Conservation (phyloP, 37 sponge, comb jelly and placozoan species). For the Chondrilla cf. caribensis region DNA sequence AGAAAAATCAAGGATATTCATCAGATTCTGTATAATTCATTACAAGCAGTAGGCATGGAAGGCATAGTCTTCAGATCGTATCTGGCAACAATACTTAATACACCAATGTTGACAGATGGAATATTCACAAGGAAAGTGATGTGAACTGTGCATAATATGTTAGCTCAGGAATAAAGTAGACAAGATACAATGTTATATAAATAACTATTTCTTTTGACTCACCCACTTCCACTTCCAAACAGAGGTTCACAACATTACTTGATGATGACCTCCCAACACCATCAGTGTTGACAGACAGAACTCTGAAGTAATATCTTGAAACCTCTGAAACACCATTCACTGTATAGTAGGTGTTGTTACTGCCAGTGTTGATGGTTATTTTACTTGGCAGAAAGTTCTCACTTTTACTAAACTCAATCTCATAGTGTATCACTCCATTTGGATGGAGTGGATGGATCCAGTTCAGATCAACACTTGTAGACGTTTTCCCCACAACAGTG, state of each 20-base stretch:
- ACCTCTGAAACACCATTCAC: not conserved
- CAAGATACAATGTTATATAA: too few relatives aligned
- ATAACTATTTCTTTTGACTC: too few relatives aligned
- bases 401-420: not conserved
- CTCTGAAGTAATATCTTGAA: not conserved
- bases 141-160: too few relatives aligned
- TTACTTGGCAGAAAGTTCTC: not conserved
- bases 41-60: too few relatives aligned
- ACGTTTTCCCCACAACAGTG: not conserved
- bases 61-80: too few relatives aligned
- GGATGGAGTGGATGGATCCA: not conserved
- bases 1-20: too few relatives aligned
- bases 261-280: not conserved
- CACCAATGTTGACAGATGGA: too few relatives aligned
- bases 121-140: too few relatives aligned
- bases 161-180: too few relatives aligned
- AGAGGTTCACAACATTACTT: not conserved
- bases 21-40: too few relatives aligned
- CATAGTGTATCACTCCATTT: not conserved
- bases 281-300: not conserved
- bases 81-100: too few relatives aligned
- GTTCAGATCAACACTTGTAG: not conserved
- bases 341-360: not conserved
- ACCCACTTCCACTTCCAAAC: not conserved
- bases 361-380: not conserved